Evolutionary conservation across 2,888 invertebrate species (phyloP).

Genomic region (Mylabris sibirica): DNA sequence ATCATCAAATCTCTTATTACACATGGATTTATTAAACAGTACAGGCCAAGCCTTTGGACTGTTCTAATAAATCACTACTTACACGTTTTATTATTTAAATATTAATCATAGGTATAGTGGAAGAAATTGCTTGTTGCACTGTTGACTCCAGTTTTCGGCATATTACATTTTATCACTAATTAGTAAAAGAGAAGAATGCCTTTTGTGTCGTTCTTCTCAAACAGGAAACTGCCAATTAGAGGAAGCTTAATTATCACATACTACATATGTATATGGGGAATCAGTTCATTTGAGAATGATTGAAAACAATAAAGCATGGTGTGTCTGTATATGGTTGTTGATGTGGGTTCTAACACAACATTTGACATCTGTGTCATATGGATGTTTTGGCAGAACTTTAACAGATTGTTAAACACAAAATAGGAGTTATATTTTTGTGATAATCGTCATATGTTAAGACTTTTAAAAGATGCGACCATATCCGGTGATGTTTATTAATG

Average conservation of each 20-base stretch:
- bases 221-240: constrained; percentile 57
- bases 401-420: constrained; percentile 55
- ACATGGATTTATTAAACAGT: constrained; percentile 41
- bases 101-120: background rate
- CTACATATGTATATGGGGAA: constrained; percentile 43
- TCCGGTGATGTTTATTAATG: background rate
- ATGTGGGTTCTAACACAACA: constrained; percentile 49
- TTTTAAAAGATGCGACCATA: background rate
- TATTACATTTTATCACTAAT: constrained; percentile 38
- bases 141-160: constrained; percentile 20
- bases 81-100: background rate
- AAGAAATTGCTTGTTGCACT: background rate
- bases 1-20: constrained; percentile 40
- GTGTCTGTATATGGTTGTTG: constrained; percentile 30
- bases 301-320: constrained; percentile 24
- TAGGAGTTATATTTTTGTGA: constrained; percentile 27
- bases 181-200: constrained; percentile 41
- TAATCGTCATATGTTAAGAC: constrained; percentile 46
- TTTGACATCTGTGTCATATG: constrained; percentile 49
- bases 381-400: constrained; percentile 54
- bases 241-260: constrained; percentile 47
- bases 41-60: background rate
- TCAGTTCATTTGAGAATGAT: constrained; percentile 41
- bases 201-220: constrained; percentile 40
- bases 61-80: constrained; percentile 5